Evolutionary conservation across 2,888 invertebrate genomes (phyloP), one percentile per base, ranked within the genome.

Genomic region (Abscondita cerata): DNA sequence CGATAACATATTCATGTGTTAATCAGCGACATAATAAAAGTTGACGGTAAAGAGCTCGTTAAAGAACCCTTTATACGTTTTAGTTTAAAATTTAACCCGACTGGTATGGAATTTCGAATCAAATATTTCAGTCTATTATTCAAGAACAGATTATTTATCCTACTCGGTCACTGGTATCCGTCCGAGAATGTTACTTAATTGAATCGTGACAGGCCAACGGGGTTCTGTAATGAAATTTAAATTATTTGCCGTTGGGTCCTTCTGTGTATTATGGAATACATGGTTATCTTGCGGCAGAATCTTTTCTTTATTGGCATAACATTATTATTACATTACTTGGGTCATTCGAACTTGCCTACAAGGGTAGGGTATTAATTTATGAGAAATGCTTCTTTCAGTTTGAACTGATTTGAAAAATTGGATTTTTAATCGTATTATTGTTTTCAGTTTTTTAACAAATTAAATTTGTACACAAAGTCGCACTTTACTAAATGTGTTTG

Each of bases 111-210:
- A 68, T 66, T 58, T 60, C 47, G 56, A 67, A 67, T 68, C 62
- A 64, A 68, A 68, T 66, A 68, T 68, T 65, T 65, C 44, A 41
- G 58, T 50, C 61, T 55, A 64, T 58, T 59, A 47, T 68, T 62
- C 58, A 52, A 59, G 57, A 59, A 52, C 63, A 61, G 62, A 66
- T 44, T 59, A 56, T 59, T 65, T 56, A 62, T 59, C 60, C 58
- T 57, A 62, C 62, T 64, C 64, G 64, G 60, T 63, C 52, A 57
- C 52, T 62, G 68, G 68, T 66, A 66, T 69, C 68, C 70, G 67
- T 59, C 64, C 68, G 69, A 66, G 70, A 70, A 72, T 71, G 73
- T 71, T 69, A 71, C 72, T 73, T 74, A 75, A 75, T 75, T 75
- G 73, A 75, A 75, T 75, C 73, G 71, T 72, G 72, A 70, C 73